Conservation (phyloP, 2,113 vertebrate species). For the Pithys albifrons region DNA sequence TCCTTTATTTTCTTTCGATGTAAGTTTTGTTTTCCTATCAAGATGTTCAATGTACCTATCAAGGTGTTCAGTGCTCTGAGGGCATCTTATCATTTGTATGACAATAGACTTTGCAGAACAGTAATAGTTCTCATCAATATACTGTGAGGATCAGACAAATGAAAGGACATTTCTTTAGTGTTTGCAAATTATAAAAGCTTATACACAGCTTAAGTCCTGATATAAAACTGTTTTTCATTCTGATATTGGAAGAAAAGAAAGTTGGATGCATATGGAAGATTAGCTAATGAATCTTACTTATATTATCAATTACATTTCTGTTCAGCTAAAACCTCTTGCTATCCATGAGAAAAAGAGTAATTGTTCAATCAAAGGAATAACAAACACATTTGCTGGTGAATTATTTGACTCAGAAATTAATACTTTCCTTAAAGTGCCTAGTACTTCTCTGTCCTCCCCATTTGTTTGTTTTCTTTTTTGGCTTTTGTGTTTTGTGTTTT, state of each 20-base stretch:
- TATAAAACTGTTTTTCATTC: neutral
- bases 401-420: neutral
- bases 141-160: neutral
- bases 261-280: neutral
- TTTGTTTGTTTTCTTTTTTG: neutral
- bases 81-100: neutral
- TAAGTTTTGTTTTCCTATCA: neutral
- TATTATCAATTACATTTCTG: neutral
- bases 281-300: neutral
- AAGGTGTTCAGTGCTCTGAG: neutral
- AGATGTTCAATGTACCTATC: neutral
- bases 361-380: neutral
- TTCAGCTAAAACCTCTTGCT: neutral
- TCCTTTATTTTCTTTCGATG: neutral
- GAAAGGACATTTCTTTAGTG: neutral
- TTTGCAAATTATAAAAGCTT: neutral
- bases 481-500: too few relatives aligned
- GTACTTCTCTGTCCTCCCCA: neutral
- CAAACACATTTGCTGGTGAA: neutral
- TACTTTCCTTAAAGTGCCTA: neutral
- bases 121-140: slow-evolving; percentile 2
- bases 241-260: neutral
- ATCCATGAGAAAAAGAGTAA: neutral
- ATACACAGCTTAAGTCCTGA: neutral
- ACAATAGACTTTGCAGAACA: neutral